These are phyloP conservation scores for Halcyon senegalensis DNA, from an alignment of 2,113 vertebrate genomes.

Conservation along the genomic window DNA sequence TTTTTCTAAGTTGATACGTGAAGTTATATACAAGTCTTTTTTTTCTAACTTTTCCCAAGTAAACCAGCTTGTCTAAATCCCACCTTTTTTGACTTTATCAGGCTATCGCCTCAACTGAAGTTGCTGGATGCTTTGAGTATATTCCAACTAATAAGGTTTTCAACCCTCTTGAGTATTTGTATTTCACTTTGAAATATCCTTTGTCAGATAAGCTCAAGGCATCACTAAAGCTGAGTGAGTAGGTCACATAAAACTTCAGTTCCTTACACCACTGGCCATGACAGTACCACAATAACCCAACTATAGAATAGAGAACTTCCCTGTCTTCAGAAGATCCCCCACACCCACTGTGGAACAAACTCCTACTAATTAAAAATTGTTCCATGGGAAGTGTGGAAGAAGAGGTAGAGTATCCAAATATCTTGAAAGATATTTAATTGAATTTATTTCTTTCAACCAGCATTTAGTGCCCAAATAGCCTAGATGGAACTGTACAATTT, in stretches of 20 bases:
- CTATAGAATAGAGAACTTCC: not conserved
- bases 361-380: not conserved
- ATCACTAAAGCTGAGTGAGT: not conserved
- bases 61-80: not conserved
- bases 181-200: slow-evolving; percentile 2
- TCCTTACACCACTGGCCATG: not conserved
- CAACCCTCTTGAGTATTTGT: not conserved
- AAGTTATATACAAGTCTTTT: not conserved
- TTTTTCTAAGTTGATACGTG: not conserved
- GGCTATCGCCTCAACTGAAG: not conserved
- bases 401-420: not conserved
- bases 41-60: not conserved
- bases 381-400: not conserved
- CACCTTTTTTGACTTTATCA: not conserved
- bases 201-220: not conserved
- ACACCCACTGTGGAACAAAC: not conserved
- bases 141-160: not conserved
- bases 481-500: not conserved
- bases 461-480: not conserved
- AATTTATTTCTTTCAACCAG: not conserved
- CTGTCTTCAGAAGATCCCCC: not conserved
- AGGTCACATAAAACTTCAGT: not conserved
- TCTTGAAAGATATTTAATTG: not conserved
- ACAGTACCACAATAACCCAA: not conserved
- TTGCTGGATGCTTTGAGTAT: not conserved